Percentiles rank a stretch among this genome's conserved stretches.
Conservation (phyloP, 2,113 vertebrate genomes). For the Vulpes ferrilata region DNA sequence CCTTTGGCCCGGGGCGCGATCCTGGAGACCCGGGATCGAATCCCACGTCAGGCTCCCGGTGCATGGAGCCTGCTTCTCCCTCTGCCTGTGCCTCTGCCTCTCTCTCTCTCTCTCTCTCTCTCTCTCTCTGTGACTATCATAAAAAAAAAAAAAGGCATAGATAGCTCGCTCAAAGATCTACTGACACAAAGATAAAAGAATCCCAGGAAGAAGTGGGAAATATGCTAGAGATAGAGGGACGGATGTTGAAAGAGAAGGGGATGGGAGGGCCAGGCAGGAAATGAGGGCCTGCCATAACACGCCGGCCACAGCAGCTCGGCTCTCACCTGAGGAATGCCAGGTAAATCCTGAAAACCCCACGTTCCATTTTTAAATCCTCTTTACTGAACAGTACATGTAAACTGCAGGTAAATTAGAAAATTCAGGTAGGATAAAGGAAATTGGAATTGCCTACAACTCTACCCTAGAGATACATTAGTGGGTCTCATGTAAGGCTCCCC, state of each 20-base stretch:
- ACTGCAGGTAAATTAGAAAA: background rate
- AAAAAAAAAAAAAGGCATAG: no score
- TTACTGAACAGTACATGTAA: background rate
- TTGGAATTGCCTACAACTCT: background rate
- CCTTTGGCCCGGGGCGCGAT: no score
- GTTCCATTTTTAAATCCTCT: background rate
- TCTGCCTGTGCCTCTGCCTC: no score
- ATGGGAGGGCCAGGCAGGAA: background rate
- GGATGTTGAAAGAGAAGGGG: fast-evolving
- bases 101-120: no score
- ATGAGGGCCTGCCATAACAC: background rate
- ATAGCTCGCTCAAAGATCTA: background rate
- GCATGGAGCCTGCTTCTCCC: no score
- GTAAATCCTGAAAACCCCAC: background rate
- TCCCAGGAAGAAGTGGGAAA: background rate
- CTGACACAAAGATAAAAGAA: fast-evolving
- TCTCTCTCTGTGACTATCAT: no score
- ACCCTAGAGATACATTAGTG: fast-evolving
- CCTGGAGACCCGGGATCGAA: no score
- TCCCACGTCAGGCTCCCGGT: no score
- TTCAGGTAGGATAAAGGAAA: background rate
- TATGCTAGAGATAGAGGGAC: fast-evolving
- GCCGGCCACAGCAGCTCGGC: background rate
- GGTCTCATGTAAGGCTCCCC: background rate
- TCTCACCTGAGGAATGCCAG: background rate